These are phyloP conservation scores for Agrypnus murinus DNA, from an alignment of 2,888 invertebrate genomes.

Conservation along the genomic window DNA sequence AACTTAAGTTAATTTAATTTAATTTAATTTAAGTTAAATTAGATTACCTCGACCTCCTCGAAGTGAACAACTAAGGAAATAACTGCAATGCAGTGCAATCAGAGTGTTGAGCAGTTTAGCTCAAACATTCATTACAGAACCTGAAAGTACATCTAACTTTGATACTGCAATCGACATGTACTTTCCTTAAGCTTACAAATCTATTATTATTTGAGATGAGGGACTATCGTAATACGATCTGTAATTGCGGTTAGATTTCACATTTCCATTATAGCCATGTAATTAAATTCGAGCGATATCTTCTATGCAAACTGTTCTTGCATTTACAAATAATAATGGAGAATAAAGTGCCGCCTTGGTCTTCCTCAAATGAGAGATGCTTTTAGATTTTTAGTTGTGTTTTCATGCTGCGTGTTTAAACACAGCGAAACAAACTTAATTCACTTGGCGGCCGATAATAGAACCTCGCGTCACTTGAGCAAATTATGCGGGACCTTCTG, in stretches of 20 bases:
- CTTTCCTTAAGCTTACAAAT: conserved; percentile 7
- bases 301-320: neutral
- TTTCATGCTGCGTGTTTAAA: no score
- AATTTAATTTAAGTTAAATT: conserved; percentile 6
- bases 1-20: neutral
- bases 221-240: conserved; percentile 32
- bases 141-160: conserved; percentile 17
- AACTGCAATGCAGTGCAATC: conserved; percentile 29
- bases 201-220: conserved; percentile 25
- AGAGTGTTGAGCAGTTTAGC: neutral
- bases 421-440: no score
- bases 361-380: neutral
- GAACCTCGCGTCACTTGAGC: no score
- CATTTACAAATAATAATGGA: neutral
- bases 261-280: conserved; percentile 13
- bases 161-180: conserved; percentile 34
- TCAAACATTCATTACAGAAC: neutral
- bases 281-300: conserved; percentile 24
- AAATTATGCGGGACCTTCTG: no score
- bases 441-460: no score
- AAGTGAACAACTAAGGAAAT: neutral
- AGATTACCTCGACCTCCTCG: neutral
- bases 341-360: neutral
- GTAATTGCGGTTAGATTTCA: conserved; percentile 31
- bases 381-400: neutral